phyloP scores from a whole-genome alignment of 2,113 vertebrate genomes.

The Tyrannus savana region DNA sequence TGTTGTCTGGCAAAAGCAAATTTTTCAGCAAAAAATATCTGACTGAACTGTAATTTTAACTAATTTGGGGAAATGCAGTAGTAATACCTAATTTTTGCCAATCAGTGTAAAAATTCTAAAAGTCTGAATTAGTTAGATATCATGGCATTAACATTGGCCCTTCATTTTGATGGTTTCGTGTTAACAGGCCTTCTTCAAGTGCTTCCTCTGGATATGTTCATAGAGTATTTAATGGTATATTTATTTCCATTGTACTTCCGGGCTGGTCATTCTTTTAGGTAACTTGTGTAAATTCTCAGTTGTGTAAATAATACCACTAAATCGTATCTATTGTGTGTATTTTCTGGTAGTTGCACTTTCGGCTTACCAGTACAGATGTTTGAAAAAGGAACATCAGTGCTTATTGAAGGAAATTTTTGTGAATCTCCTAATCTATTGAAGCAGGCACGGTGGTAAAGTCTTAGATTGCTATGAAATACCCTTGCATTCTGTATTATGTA shows the following conservation, averaged over 20 bases:
- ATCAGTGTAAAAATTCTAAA: neutral
- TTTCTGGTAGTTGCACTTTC: neutral
- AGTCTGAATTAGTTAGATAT: neutral
- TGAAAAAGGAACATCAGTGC: neutral
- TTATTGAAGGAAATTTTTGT: neutral
- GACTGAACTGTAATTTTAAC: neutral
- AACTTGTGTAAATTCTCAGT: neutral
- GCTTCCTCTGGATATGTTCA: neutral
- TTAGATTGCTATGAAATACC: neutral
- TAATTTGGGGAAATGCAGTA: neutral
- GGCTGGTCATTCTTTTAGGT: neutral
- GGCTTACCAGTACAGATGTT: neutral
- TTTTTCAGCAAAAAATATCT: neutral
- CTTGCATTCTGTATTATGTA: neutral
- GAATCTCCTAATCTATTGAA: neutral
- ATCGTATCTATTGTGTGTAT: neutral
- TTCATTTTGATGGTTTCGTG: neutral
- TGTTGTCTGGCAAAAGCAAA: neutral
- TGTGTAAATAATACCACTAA: neutral
- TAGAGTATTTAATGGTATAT: neutral
- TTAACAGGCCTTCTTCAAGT: neutral
- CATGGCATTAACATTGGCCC: neutral
- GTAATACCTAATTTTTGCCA: neutral
- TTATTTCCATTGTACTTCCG: neutral
- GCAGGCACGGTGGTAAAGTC: neutral